Base-by-base conservation (phyloP, 2,888 invertebrate genomes). In the Cylloceria caligata region DNA sequence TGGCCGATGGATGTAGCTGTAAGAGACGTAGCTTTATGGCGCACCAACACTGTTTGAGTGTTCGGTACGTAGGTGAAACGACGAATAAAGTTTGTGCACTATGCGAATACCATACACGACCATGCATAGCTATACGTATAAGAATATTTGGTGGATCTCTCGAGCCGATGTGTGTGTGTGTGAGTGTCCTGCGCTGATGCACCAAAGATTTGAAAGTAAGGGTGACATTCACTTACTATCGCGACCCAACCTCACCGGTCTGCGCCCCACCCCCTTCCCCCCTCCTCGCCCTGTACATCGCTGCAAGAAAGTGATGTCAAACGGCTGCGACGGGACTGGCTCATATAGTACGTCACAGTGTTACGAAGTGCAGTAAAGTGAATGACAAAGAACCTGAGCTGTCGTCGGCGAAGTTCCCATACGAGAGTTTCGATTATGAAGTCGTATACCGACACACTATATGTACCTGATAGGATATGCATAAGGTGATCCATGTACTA, bases 91-190 rank as follows among this genome's bases (percentile, higher is more conserved):
- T 24, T 27, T 39, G 42, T 55, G 30, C 24, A 39, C 24, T 24
- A n/a, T 13, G 55, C 27, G 27, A 55, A 55, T 27, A n/a, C 24
- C 36, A 27, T 6, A 16, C 34, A 34, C 1, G 55, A 16, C 55
- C 68, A n/a, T 9, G 21, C 64, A 55, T 55, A 34, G 49, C 21
- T 27, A 34, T 60, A 5, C 36, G 36, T 34, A 64, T 64, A 69
- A 39, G 62, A 79, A 73, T 74, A 80, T 74, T 74, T 74, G 69
- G 36, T 19, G 42, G 60, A 67, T 57, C 36, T 49, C 47, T 13
- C 16, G 3, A 30, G 36, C 16, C 5, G 55, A n/a, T 30, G 21
- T 42, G 55, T 27, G 24, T 24, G 39, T 34, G 52, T n/a, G n/a
- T n/a, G n/a, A 4, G 69, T 2, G 27, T 62, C 13, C 73, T 64